Evolutionary conservation across 1,140 invertebrate species (phyloP).

Genomic region (Leptinotarsa defecta): DNA sequence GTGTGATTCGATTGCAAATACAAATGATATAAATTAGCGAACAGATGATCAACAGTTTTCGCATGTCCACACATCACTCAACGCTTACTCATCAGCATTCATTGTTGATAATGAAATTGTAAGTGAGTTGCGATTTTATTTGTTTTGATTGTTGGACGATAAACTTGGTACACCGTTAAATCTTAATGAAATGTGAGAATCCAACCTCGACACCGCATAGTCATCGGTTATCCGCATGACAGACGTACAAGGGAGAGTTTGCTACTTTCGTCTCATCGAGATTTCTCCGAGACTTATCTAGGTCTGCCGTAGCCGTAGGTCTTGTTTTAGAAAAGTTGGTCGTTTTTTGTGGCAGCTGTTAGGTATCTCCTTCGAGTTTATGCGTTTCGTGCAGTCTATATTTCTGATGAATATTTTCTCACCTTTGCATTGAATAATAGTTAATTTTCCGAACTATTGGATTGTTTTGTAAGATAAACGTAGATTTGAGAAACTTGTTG

Average conservation of each 20-base stretch:
- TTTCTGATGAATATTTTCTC: no score
- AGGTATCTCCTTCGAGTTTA: neutral
- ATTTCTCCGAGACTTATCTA: slow-evolving; percentile 8
- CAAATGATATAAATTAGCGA: no score
- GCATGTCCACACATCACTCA: no score
- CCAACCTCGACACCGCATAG: neutral
- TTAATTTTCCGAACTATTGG: no score
- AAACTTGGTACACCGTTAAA: neutral
- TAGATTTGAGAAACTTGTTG: no score
- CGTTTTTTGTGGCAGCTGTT: neutral
- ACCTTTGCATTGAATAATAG: no score
- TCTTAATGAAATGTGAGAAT: neutral
- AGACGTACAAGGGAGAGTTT: neutral
- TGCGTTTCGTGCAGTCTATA: neutral
- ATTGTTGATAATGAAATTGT: slow-evolving; percentile 1
- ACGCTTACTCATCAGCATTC: neutral
- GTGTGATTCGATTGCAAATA: no score
- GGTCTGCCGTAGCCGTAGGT: neutral
- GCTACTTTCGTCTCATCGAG: neutral
- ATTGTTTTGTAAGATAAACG: no score
- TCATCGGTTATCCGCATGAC: neutral
- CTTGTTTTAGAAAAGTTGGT: neutral
- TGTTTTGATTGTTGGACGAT: neutral
- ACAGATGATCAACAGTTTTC: no score
- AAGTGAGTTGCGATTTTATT: neutral